These are phyloP conservation scores for Peromyscus leucopus DNA, from an alignment of 2,113 vertebrate genomes.

Conservation along the genomic window DNA sequence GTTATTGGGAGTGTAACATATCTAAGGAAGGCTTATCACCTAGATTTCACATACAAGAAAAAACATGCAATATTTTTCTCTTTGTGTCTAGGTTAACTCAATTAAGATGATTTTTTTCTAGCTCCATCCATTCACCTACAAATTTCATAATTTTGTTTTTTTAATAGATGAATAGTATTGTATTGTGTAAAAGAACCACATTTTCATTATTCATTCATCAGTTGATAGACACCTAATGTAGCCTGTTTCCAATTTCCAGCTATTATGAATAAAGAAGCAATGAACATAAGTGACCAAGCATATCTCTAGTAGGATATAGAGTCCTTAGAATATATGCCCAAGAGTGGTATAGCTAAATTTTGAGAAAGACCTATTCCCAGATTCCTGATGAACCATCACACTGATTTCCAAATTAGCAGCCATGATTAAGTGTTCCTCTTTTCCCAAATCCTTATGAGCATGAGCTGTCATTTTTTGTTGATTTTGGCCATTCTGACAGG, in stretches of 20 bases:
- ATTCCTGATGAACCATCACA: not conserved
- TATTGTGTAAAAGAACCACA: not conserved
- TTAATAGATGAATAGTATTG: not conserved
- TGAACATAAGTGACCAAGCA: not conserved
- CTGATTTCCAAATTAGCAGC: not conserved
- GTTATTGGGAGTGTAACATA: not conserved
- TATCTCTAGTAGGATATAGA: not conserved
- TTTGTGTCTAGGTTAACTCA: not conserved
- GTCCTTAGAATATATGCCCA: not conserved
- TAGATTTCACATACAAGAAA: not conserved
- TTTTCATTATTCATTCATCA: not conserved
- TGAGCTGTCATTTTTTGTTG: not conserved
- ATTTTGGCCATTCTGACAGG: not conserved
- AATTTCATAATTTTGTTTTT: not conserved
- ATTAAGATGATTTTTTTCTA: not conserved
- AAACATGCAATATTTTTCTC: not conserved
- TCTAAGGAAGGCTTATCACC: not conserved
- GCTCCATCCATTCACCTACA: not conserved
- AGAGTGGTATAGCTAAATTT: not conserved
- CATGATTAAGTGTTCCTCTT: not conserved
- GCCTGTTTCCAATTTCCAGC: not conserved
- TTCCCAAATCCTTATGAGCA: not conserved
- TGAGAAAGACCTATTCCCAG: not conserved
- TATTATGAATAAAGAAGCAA: not conserved
- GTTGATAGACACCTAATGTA: not conserved